Conservation (phyloP, 2,113 vertebrate species). For the Numenius arquata region DNA sequence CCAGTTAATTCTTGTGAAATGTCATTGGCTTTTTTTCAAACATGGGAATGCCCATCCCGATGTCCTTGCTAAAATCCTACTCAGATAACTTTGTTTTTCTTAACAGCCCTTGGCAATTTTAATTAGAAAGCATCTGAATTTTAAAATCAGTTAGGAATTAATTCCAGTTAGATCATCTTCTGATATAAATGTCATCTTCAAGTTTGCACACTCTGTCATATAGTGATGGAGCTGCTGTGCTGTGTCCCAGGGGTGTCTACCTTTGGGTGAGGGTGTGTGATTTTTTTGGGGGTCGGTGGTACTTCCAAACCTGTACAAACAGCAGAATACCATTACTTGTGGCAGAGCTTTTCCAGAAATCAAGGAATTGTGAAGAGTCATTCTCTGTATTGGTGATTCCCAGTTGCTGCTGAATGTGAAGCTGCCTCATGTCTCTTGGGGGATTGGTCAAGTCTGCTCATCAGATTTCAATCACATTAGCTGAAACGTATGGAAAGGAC, state of each 20-base stretch:
- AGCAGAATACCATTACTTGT: neutral
- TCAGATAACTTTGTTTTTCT: neutral
- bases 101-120: neutral
- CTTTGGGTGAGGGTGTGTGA: neutral
- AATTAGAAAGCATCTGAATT: neutral
- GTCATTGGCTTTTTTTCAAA: neutral
- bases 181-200: neutral
- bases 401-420: neutral
- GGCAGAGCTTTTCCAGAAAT: neutral
- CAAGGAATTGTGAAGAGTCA: neutral
- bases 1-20: neutral
- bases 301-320: neutral
- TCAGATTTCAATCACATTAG: neutral
- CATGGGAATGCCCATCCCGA: neutral
- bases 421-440: neutral
- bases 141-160: neutral
- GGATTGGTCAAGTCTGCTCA: neutral
- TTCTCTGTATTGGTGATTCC: neutral
- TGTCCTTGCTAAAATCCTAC: neutral
- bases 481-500: neutral
- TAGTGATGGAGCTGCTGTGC: neutral
- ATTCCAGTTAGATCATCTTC: neutral
- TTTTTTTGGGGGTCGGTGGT: neutral
- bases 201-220: neutral
- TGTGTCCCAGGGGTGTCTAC: neutral